A percentile compares a stretch with the other conserved stretches of the same genome.
These are phyloP conservation scores for Loriculus beryllinus DNA, from an alignment of 2,797 vertebrate species.

Conservation along the genomic window DNA sequence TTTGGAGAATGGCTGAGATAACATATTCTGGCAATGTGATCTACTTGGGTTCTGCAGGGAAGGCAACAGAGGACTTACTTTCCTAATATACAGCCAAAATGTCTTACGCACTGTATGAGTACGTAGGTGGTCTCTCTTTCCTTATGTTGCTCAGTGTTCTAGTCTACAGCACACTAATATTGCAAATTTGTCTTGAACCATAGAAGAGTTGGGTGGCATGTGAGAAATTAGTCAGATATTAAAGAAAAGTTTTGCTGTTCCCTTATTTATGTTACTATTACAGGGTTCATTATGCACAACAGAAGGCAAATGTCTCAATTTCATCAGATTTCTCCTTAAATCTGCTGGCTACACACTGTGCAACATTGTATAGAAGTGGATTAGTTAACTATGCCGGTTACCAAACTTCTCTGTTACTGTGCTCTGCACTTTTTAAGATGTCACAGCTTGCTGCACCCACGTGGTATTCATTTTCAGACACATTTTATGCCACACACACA, in stretches of 20 bases:
- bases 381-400: not conserved
- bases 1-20: not conserved
- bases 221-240: not conserved
- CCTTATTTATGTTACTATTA: not conserved
- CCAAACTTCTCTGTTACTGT: conserved; percentile 14
- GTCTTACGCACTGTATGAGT: not conserved
- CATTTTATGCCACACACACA: not conserved
- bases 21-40: not conserved
- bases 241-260: not conserved
- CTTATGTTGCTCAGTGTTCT: not conserved
- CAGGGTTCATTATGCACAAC: not conserved
- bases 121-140: not conserved
- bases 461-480: conserved; percentile 28
- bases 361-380: not conserved
- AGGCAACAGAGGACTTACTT: not conserved
- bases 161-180: not conserved
- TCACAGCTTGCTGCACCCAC: conserved; percentile 28
- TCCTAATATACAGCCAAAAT: not conserved
- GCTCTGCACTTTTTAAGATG: conserved; percentile 15
- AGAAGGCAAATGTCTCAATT: conserved; percentile 37
- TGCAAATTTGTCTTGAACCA: not conserved
- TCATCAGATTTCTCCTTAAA: conserved; percentile 10
- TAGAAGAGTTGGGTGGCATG: not conserved
- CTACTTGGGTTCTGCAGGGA: not conserved
- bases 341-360: conserved; percentile 8